Evolutionary conservation across 2,888 invertebrate genomes (phyloP).

Genomic region (Clitarchus hookeri): DNA sequence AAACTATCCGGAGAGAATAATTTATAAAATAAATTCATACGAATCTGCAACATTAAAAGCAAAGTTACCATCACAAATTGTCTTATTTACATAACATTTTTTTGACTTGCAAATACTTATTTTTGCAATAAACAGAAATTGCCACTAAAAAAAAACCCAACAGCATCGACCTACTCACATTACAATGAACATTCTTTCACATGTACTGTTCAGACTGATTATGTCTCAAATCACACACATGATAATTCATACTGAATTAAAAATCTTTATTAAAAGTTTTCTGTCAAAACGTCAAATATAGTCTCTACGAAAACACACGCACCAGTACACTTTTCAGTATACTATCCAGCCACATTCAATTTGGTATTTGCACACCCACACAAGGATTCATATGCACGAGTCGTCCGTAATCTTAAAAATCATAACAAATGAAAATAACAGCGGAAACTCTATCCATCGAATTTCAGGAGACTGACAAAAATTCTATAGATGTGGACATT

Average conservation of each 20-base stretch:
- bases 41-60: neutral
- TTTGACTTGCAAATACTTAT: neutral
- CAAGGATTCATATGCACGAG: neutral
- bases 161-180: neutral
- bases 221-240: neutral
- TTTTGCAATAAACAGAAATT: neutral
- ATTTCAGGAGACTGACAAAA: no score
- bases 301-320: neutral
- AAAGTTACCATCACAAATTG: neutral
- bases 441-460: no score
- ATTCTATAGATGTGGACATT: no score
- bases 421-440: neutral
- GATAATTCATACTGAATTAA: neutral
- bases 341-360: neutral
- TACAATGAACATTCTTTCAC: neutral
- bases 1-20: neutral
- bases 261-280: constrained; percentile 4
- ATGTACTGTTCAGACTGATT: neutral
- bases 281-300: neutral
- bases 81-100: neutral
- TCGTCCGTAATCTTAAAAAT: neutral
- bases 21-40: constrained; percentile 8
- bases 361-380: neutral
- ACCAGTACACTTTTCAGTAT: neutral
- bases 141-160: neutral